Base-by-base conservation (phyloP, 2,113 vertebrate species). In the Sinosuthora webbiana region DNA sequence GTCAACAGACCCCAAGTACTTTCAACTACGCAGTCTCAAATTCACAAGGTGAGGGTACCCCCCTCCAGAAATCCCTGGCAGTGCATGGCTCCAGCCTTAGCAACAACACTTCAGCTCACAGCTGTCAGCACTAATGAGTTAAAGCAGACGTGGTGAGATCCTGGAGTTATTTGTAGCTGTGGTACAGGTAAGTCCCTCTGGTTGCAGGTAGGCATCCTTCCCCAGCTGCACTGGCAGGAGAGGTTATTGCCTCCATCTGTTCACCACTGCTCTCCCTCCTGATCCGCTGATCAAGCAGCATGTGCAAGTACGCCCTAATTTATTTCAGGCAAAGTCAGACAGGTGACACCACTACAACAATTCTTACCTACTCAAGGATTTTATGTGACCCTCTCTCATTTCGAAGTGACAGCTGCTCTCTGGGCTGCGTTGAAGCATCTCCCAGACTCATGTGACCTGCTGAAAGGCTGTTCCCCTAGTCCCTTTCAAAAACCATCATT, bases 241-340 rank as follows among this genome's bases (percentile, higher is more conserved):
- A 96, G 45, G 83, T 93, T 95, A 97, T 88, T 93, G 86, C 68
- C 42, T 93, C 85, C 90, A 97, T 92, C 94, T 90, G 83, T 76
- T 94, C 90, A 55, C 25, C 15, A 57, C 55, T 0, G 2, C 83
- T 65, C 76, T 85, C 45, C 85, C 88, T 93, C 52, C 63, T 76
- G 71, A 82, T 76, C 45, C 0, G 6, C 92, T 91, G 83, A 82
- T 70, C 53, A 88, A 87, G 94, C 85, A 68, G 78, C 67, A 60
- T 57, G 49, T 62, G 37, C 37, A 57, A 88, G 20, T 35, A 21
- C 59, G 74, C 71, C 47, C 23, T 83, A 42, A 88, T 94, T 95
- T 83, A 90, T 85, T 93, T 73, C 70, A 86, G 70, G 44, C 56
- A 88, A 88, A 94, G 86, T 73, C 79, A 85, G 79, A 62, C 85